Conservation (phyloP, 2,113 vertebrate species). For the Mormyrus lacerda region DNA sequence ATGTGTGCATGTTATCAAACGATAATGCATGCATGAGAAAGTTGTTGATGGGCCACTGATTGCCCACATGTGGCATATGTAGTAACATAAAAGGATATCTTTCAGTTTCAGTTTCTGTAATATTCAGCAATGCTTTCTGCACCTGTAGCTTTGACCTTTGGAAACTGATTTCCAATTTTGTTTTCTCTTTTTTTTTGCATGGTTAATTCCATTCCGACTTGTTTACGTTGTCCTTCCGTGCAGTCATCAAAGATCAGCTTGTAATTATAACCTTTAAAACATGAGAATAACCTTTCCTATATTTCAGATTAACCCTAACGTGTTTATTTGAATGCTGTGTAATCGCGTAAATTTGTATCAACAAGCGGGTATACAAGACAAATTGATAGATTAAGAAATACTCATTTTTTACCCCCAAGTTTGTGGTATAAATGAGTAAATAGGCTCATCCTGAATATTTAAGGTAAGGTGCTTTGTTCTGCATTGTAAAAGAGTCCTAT, state of each 20-base stretch:
- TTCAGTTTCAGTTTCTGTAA: neutral
- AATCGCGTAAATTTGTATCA: neutral
- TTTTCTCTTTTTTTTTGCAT: neutral
- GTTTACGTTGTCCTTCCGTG: neutral
- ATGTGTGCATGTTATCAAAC: constrained; percentile 15
- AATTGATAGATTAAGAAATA: neutral
- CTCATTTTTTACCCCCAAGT: neutral
- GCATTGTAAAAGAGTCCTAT: neutral
- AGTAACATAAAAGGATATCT: neutral
- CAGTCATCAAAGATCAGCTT: neutral
- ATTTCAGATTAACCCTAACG: neutral
- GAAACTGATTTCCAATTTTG: neutral
- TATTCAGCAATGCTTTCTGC: neutral
- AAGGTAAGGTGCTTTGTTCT: neutral
- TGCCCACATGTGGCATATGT: neutral
- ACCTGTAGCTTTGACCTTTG: neutral
- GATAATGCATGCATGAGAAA: constrained; percentile 17
- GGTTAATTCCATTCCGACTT: neutral
- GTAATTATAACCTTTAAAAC: constrained; percentile 7
- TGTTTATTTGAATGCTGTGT: neutral
- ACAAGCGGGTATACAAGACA: neutral
- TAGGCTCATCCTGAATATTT: neutral
- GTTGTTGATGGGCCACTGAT: constrained; percentile 15
- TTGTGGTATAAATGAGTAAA: neutral
- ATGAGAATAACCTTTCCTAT: neutral